phyloP scores from a whole-genome alignment of 2,113 vertebrate species.

The Accipiter virgatus region DNA sequence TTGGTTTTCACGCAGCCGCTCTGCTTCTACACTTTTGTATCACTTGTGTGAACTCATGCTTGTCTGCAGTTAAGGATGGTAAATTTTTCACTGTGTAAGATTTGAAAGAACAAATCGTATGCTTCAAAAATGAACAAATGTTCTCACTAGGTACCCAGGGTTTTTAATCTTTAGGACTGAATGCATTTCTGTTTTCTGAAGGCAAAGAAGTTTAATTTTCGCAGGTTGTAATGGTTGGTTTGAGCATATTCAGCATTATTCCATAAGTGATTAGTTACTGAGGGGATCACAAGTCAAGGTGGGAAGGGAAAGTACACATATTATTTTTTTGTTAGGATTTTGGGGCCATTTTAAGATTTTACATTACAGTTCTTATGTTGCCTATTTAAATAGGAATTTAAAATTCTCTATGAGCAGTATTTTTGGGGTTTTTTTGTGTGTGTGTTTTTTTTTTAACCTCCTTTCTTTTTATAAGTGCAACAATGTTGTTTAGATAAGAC shows the following conservation, averaged over 20 bases:
- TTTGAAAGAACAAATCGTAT: neutral
- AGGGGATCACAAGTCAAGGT: neutral
- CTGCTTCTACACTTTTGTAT: neutral
- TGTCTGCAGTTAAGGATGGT: neutral
- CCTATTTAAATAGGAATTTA: neutral
- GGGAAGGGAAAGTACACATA: neutral
- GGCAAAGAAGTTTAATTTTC: neutral
- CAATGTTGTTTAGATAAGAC: neutral
- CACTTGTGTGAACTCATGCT: conserved; percentile 5
- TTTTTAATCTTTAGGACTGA: neutral
- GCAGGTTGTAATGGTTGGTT: neutral
- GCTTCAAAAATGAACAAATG: neutral
- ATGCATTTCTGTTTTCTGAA: neutral
- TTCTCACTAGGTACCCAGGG: neutral
- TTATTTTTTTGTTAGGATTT: neutral
- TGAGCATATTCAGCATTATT: neutral
- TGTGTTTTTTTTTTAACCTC: neutral
- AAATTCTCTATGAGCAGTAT: neutral
- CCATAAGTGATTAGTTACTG: neutral
- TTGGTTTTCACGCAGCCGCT: neutral
- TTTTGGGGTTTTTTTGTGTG: too few species aligned
- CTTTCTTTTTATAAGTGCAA: neutral
- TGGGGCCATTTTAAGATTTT: neutral
- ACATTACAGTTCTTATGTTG: neutral
- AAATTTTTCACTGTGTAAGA: neutral